These are phyloP conservation scores for Porites australiensis DNA, from an alignment of 64 coral and sea anemone genomes.

Conservation along the genomic window DNA sequence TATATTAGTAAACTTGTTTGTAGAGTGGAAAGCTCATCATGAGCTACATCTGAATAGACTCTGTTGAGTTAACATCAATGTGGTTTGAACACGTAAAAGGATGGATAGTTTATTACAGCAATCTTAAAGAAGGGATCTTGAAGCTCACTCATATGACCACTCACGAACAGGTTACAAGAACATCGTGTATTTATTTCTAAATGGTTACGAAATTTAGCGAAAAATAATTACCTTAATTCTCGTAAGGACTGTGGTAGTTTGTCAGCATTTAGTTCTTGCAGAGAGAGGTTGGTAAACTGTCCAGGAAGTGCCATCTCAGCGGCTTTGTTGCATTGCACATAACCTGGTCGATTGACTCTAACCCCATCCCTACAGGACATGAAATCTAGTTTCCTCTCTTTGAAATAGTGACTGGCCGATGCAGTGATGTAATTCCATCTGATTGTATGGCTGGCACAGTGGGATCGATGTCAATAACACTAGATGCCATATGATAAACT, in stretches of 20 bases:
- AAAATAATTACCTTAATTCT: constrained; percentile 13
- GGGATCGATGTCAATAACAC: constrained; percentile 37
- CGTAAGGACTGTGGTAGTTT: background rate
- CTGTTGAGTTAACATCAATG: too few species aligned
- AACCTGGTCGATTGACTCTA: background rate
- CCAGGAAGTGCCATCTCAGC: background rate
- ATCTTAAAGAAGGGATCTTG: too few species aligned
- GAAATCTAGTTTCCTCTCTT: background rate
- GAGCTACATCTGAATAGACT: too few species aligned
- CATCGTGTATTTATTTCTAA: background rate
- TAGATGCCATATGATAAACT: constrained; percentile 59
- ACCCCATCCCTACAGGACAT: constrained; percentile 56
- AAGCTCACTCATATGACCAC: too few species aligned
- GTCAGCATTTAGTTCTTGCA: constrained; percentile 10
- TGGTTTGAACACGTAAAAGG: too few species aligned
- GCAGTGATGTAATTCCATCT: background rate
- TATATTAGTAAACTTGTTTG: constrained; percentile 45
- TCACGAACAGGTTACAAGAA: background rate
- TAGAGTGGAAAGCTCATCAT: constrained; percentile 35
- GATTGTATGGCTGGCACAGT: constrained; percentile 20
- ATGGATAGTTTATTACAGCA: too few species aligned
- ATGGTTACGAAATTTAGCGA: background rate
- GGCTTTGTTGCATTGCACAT: background rate
- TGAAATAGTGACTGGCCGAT: background rate
- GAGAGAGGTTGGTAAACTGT: background rate